Conservation (phyloP, 64 coral and sea anemone genomes). For the Montipora cactus region DNA sequence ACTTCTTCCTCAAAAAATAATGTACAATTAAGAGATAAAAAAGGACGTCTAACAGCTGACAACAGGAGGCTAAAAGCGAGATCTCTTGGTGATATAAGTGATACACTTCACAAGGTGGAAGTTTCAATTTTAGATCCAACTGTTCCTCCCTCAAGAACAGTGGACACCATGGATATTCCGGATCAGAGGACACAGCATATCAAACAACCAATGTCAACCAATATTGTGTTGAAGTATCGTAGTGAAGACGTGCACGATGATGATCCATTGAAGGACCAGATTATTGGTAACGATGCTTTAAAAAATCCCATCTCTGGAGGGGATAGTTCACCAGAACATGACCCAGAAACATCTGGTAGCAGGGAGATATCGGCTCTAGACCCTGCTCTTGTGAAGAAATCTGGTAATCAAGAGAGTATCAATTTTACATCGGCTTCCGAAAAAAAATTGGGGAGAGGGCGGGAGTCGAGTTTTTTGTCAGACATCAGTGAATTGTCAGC, state of each 20-base stretch:
- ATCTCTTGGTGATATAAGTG: constrained; percentile 30
- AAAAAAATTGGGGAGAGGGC: not conserved
- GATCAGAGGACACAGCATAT: not conserved
- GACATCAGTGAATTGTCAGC: constrained; percentile 45
- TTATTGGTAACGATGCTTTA: not conserved
- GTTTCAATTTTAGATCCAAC: constrained; percentile 49
- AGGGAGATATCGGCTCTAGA: not conserved
- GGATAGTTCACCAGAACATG: not conserved
- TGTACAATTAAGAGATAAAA: constrained; percentile 19
- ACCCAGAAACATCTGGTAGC: not conserved
- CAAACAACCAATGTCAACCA: constrained; percentile 25
- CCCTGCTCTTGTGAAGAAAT: constrained; percentile 1
- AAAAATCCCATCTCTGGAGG: not conserved
- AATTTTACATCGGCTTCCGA: not conserved
- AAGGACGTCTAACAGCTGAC: not conserved
- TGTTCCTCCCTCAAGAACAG: constrained; percentile 41
- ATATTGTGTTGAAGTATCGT: not conserved
- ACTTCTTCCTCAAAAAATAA: not conserved
- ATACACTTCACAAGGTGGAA: constrained; percentile 1
- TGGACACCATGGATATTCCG: constrained; percentile 47
- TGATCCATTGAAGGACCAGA: not conserved
- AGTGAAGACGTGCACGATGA: no score
- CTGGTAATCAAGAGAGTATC: not conserved
- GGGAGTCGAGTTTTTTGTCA: constrained; percentile 4
- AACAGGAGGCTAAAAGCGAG: constrained; percentile 6